Evolutionary conservation across 1,140 invertebrate genomes (phyloP).

Genomic region (Stegodyphus mimosarum): DNA sequence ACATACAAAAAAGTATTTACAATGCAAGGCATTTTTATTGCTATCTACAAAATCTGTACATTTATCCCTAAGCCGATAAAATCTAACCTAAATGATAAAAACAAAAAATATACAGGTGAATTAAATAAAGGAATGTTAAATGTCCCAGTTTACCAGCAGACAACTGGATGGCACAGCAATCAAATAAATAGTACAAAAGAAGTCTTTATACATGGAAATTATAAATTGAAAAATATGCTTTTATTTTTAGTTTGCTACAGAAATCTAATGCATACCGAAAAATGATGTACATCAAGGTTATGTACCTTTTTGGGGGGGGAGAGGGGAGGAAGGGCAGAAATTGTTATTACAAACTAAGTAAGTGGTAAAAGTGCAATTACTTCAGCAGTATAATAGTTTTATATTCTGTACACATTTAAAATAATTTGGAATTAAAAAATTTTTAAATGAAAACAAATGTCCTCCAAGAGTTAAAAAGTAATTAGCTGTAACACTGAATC

Average conservation of each 20-base stretch:
- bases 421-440: too few relatives aligned
- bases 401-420: too few relatives aligned
- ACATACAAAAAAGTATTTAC: not conserved
- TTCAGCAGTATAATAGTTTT: too few relatives aligned
- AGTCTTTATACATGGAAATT: not conserved
- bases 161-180: not conserved
- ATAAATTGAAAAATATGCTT: not conserved
- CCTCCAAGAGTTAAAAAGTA: too few relatives aligned
- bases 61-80: not conserved
- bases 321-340: too few relatives aligned
- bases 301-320: not conserved
- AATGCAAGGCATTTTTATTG: not conserved
- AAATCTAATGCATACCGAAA: not conserved
- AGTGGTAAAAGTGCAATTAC: too few relatives aligned
- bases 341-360: too few relatives aligned
- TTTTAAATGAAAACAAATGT: too few relatives aligned
- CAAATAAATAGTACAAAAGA: not conserved
- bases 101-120: not conserved
- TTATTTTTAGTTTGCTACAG: not conserved
- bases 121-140: not conserved
- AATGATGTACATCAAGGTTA: not conserved
- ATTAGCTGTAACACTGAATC: too few relatives aligned
- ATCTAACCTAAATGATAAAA: not conserved
- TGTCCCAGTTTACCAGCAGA: not conserved
- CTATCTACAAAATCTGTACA: slow-evolving; percentile 1